Conservation (phyloP, 2,797 vertebrate genomes). For the Jordanella pulchra region DNA sequence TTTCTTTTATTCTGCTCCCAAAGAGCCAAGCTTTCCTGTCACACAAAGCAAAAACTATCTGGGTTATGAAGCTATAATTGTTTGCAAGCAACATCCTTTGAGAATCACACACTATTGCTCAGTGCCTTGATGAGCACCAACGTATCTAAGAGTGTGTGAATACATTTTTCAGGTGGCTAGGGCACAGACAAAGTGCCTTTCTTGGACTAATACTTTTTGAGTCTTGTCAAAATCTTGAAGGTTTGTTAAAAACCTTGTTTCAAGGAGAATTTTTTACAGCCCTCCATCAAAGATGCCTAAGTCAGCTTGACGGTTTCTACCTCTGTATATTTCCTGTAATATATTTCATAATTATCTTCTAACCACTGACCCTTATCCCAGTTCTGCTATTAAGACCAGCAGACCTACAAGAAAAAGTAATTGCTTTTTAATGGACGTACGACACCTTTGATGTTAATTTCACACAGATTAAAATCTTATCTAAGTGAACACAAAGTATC, state of each 20-base stretch:
- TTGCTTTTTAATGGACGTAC: slow-evolving; percentile 12
- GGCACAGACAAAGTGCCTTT: background rate
- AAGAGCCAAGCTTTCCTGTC: background rate
- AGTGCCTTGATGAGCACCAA: background rate
- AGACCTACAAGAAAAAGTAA: slow-evolving; percentile 3
- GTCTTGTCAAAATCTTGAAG: too few relatives aligned
- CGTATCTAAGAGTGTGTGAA: background rate
- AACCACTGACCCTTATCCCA: slow-evolving; percentile 11
- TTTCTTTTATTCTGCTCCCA: background rate
- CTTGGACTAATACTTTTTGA: background rate
- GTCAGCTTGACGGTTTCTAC: background rate
- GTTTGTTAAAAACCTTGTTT: background rate
- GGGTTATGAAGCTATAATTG: background rate
- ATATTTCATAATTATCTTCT: slow-evolving; percentile 8
- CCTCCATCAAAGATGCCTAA: background rate
- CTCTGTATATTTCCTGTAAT: background rate
- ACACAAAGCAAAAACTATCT: background rate
- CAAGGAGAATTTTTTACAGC: background rate
- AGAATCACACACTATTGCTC: background rate
- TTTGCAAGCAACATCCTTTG: background rate
- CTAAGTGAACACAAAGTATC: slow-evolving; percentile 9
- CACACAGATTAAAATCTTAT: slow-evolving; percentile 1
- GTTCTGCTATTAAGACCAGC: slow-evolving; percentile 5
- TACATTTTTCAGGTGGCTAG: background rate
- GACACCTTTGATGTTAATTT: slow-evolving; percentile 8